Conservation (phyloP, 1,140 invertebrate genomes). For the Lasaia peninsularis region DNA sequence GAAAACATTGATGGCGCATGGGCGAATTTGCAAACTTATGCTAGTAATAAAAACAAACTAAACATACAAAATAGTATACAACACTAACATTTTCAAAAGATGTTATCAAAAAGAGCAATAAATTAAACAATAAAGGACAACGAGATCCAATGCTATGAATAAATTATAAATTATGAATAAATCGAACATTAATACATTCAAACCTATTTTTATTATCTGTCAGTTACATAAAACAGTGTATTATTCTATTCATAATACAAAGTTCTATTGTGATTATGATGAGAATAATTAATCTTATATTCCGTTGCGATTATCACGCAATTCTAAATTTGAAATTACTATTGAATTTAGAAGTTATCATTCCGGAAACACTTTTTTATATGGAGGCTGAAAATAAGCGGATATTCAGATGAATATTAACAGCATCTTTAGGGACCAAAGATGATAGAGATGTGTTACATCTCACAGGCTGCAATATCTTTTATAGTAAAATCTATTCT, state of each 20-base stretch:
- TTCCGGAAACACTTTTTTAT: no score
- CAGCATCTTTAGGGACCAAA: no score
- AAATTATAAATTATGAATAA: constrained; percentile 22
- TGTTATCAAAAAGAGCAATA: constrained; percentile 15
- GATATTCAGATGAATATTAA: no score
- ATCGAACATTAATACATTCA: constrained; percentile 62
- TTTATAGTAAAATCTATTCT: no score
- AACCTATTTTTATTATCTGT: constrained; percentile 69
- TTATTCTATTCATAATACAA: constrained; percentile 40
- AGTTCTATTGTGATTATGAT: constrained; percentile 59
- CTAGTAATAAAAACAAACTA: no score
- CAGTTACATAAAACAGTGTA: constrained; percentile 43
- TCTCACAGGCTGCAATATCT: no score
- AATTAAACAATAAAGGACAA: constrained; percentile 23
- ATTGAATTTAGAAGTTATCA: background rate
- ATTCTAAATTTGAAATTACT: constrained; percentile 15
- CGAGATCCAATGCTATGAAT: constrained; percentile 25
- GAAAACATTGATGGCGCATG: no score
- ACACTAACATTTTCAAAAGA: constrained; percentile 10
- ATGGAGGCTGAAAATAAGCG: no score
- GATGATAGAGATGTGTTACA: no score
- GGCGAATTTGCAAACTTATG: no score
- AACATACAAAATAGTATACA: no score
- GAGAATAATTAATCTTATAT: constrained; percentile 60
- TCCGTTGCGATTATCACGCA: constrained; percentile 42